Base-by-base conservation (phyloP, 2,113 vertebrate genomes). In the Erinaceus europaeus region DNA sequence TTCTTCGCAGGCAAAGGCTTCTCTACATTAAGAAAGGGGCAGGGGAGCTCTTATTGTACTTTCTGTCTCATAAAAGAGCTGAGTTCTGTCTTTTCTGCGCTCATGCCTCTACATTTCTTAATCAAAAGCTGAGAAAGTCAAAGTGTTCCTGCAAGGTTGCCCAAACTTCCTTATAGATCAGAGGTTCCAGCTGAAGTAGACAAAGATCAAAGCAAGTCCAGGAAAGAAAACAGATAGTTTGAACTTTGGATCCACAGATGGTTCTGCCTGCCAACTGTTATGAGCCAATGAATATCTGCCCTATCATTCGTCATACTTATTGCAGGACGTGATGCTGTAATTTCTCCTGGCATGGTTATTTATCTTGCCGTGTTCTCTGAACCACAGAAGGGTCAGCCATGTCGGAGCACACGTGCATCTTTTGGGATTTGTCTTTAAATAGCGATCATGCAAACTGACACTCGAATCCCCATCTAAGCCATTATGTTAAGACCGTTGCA, bases 291-390 rank as follows among this genome's bases (percentile, higher is more conserved):
- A 90, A 89, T 95, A 91, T 85, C 89, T 91, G 91, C 93, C 92
- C 90, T 90, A 75, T 94, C 95, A 79, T 96, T 93, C 94, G 94
- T 94, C 95, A 94, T 92, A 90, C 94, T 96, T 94, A 95, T 93
- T 90, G 90, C 86, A 65, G 90, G 90, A 90, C 92, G 85, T 93
- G 89, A 95, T 69, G 81, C 93, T 94, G 89, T 90, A 93, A 94
- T 94, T 93, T 92, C 89, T 94, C 90, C 61, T 73, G 89, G 93
- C 92, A 55, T n/a, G 40, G 90, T 81, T 92, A 83, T 95, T 94
- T 91, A 89, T 94, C 94, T 94, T 89, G 74, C 78, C 82, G 78
- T 89, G 65, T 93, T 94, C 89, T 93, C 90, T 14, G 71, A 94
- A 48, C 75, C 82, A 88, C 87, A 90, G 78, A 89, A 90, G 78